Evolutionary conservation across 2,113 vertebrate species (phyloP), one percentile per base, ranked within the genome.

Genomic region (Sterna hirundo): DNA sequence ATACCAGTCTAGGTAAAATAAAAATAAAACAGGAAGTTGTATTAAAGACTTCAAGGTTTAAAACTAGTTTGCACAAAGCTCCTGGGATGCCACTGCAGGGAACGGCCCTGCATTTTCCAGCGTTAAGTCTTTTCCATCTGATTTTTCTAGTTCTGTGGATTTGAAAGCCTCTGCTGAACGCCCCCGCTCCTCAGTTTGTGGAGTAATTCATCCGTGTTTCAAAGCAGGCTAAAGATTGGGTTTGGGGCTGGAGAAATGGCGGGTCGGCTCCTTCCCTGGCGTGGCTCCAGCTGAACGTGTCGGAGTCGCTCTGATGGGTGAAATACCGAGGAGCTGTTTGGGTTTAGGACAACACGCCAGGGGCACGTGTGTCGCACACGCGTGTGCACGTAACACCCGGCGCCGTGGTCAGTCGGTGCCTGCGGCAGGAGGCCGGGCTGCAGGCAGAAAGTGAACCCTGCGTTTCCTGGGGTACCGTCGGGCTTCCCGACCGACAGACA

Each of bases 11-110:
- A 83, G 89, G 84, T 87, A 68, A 96, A 90, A 96, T 88, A 95
- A 88, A 83, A 95, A 96, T 91, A 93, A 95, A 96, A 6, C 54
- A 89, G 71, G 87, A 94, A 96, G 94, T 86, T 60, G 79, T 60
- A 91, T 77, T 93, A 87, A 96, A 93, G 85, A 77, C 75, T 60
- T 85, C 68, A 54, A 77, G 86, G 86, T 81, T 95, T 90, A 93
- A 95, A 95, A 90, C 58, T 54, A 91, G 93, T 97, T 96, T 78
- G 82, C 10, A 4, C 72, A 58, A 77, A 93, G 86, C 96, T 95
- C 87, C 58, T 77, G 82, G 84, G 93, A 92, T 72, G 38, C 66
- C 32, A 10, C 66, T 74, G 81, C 23, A 7, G 94, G 94, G 91
- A 95, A 83, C 0, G 0, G 81, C 27, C 77, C 57, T 58, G 84